Conservation (phyloP, 2,797 vertebrate genomes). For the Gephyroberyx darwinii region DNA sequence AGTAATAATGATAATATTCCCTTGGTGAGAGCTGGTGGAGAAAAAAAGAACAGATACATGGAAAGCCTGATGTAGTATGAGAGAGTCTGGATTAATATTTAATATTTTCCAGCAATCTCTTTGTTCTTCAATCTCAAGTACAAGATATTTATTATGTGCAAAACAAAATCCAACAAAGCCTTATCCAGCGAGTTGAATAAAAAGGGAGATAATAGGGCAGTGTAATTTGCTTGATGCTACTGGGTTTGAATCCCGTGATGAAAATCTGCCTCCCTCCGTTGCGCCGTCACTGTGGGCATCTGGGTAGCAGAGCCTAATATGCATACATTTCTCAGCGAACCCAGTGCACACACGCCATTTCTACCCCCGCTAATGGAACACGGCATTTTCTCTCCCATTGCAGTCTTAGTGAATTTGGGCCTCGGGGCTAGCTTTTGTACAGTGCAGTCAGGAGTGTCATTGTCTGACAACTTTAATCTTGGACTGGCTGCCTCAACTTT, state of each 20-base stretch:
- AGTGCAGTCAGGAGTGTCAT: slow-evolving; percentile 43
- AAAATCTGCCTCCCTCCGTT: too few species aligned
- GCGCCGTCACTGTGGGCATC: too few species aligned
- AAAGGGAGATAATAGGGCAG: not conserved
- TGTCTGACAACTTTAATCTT: slow-evolving; percentile 77
- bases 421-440: slow-evolving; percentile 51
- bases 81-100: slow-evolving; percentile 34
- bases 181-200: not conserved
- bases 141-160: slow-evolving; percentile 15
- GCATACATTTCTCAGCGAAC: slow-evolving; percentile 2
- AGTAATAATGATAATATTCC: slow-evolving; percentile 24
- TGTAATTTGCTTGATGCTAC: not conserved
- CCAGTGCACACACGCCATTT: slow-evolving; percentile 32
- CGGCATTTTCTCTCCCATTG: slow-evolving; percentile 20
- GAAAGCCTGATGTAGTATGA: not conserved
- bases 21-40: too few species aligned
- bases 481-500: slow-evolving; percentile 60
- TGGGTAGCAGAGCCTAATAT: not conserved
- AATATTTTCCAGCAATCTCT: slow-evolving; percentile 26
- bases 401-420: slow-evolving; percentile 33
- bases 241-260: too few species aligned
- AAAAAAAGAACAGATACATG: not conserved
- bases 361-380: slow-evolving; percentile 37
- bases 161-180: not conserved
- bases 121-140: slow-evolving; percentile 28